These are phyloP conservation scores for Tylochromis polylepis DNA, from an alignment of 2,113 vertebrate genomes.

Conservation along the genomic window DNA sequence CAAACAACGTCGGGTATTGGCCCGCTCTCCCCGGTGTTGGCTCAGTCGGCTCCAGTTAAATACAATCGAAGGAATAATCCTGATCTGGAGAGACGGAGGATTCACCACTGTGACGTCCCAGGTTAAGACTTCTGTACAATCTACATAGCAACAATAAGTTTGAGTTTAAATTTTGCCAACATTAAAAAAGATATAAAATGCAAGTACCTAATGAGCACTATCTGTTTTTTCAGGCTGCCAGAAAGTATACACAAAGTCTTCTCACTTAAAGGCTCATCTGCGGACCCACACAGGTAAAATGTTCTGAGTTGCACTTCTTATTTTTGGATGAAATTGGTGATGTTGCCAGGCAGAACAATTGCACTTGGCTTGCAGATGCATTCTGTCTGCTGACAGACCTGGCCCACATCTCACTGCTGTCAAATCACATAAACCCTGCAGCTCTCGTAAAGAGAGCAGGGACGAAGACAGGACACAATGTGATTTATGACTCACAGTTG, in stretches of 20 bases:
- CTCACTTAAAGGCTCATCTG: slow-evolving; percentile 95
- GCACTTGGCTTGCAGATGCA: slow-evolving; percentile 46
- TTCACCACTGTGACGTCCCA: slow-evolving; percentile 93
- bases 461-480: not conserved
- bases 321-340: slow-evolving; percentile 16
- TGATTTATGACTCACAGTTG: slow-evolving; percentile 41
- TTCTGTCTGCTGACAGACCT: slow-evolving; percentile 48
- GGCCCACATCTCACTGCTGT: slow-evolving; percentile 43
- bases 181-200: not conserved
- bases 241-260: slow-evolving; percentile 98
- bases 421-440: slow-evolving; percentile 36
- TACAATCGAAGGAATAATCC: slow-evolving; percentile 92
- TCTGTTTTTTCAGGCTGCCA: slow-evolving; percentile 82
- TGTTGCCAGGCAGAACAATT: slow-evolving; percentile 61
- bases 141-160: not conserved
- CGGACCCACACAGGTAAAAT: slow-evolving; percentile 94
- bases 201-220: not conserved
- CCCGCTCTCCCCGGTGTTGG: slow-evolving; percentile 74
- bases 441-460: slow-evolving; percentile 14
- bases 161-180: not conserved
- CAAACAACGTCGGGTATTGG: slow-evolving; percentile 59
- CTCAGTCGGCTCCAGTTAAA: slow-evolving; percentile 75
- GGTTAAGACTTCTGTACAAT: slow-evolving; percentile 72
- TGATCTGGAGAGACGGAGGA: slow-evolving; percentile 91
- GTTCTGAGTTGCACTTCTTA: slow-evolving; percentile 19